Evolutionary conservation across 2,888 invertebrate genomes (phyloP).

Genomic region (Amiota minor): DNA sequence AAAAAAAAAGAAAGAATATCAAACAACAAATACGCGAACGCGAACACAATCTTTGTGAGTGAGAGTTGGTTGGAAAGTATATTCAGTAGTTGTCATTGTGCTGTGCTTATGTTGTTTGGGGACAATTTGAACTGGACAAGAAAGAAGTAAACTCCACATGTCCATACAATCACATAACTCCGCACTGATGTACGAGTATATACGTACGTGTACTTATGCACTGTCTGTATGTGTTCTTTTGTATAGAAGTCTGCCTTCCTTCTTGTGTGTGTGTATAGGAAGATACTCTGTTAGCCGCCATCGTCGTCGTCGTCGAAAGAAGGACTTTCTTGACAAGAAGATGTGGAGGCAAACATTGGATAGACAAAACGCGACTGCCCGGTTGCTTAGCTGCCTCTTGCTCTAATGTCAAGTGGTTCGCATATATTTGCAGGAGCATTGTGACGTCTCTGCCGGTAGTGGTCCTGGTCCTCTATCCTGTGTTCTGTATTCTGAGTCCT

Average conservation of each 20-base stretch:
- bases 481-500: too few species aligned
- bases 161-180: not conserved
- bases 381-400: conserved; percentile 54
- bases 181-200: not conserved
- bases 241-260: too few species aligned
- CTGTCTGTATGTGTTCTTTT: not conserved
- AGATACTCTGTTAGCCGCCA: not conserved
- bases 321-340: conserved; percentile 57
- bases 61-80: conserved; percentile 55
- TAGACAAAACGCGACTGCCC: conserved; percentile 49
- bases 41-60: conserved; percentile 46
- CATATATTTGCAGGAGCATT: conserved; percentile 47
- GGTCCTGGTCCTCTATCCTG: conserved; percentile 6
- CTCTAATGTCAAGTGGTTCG: conserved; percentile 65
- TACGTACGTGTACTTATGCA: not conserved
- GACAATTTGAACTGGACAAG: conserved; percentile 53
- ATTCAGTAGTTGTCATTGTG: conserved; percentile 22
- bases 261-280: too few species aligned
- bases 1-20: conserved; percentile 38
- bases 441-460: conserved; percentile 3
- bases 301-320: conserved; percentile 36
- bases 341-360: conserved; percentile 34
- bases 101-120: conserved; percentile 39
- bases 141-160: conserved; percentile 40
- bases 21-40: conserved; percentile 46